Evolutionary conservation across 1,140 invertebrate species (phyloP).

Genomic region (Subanguina moxae): DNA sequence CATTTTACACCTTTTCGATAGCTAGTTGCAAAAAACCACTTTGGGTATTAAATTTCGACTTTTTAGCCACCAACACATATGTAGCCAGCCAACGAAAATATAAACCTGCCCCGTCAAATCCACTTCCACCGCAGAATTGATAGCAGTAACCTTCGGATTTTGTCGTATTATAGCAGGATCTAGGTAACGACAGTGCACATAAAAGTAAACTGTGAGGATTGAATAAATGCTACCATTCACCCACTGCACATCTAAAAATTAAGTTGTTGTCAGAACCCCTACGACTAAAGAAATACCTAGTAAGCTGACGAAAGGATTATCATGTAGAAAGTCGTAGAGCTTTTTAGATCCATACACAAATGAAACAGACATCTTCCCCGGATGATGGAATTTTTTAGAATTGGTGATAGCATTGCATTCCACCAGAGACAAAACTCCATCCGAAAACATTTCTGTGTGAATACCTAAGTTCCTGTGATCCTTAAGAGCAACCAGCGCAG

Average conservation of each 20-base stretch:
- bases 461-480: conserved; percentile 85
- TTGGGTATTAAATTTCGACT: too few species aligned
- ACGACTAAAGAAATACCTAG: neutral
- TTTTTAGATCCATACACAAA: conserved; percentile 79
- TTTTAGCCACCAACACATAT: too few species aligned
- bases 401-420: conserved; percentile 34
- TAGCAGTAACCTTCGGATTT: conserved; percentile 79
- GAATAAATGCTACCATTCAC: too few species aligned
- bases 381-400: conserved; percentile 71
- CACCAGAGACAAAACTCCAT: conserved; percentile 9
- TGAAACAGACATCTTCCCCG: conserved; percentile 75
- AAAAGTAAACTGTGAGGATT: too few species aligned
- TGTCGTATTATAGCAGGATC: too few species aligned
- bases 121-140: conserved; percentile 82
- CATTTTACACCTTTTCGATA: too few species aligned
- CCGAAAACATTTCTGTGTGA: conserved; percentile 66
- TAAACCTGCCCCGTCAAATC: conserved; percentile 89
- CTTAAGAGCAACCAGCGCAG: conserved; percentile 72
- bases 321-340: conserved; percentile 83
- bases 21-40: too few species aligned
- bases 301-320: conserved; percentile 66
- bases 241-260: neutral
- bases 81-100: too few species aligned
- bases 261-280: neutral
- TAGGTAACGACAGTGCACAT: neutral